Percentiles rank a stretch among this genome's conserved stretches.
Conservation (phyloP, 2,113 vertebrate genomes). For the Platanista minor region DNA sequence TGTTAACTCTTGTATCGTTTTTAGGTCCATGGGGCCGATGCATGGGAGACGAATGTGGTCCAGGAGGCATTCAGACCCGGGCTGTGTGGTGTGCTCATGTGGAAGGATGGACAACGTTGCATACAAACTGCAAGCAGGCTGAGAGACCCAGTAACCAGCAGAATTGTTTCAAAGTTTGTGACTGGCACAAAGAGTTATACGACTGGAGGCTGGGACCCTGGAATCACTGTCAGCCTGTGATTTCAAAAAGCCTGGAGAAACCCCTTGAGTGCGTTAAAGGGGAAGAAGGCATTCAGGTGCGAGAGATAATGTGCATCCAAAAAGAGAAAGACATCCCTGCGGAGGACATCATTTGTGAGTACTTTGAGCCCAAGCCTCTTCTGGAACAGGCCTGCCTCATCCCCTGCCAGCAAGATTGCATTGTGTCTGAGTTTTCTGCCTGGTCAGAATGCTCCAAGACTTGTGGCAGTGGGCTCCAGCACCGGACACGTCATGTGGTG, state of each 20-base stretch:
- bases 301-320: constrained; percentile 90
- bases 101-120: constrained; percentile 96
- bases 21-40: constrained; percentile 97
- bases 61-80: constrained; percentile 93
- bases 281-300: constrained; percentile 93
- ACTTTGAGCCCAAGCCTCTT: constrained; percentile 95
- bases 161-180: constrained; percentile 94
- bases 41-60: constrained; percentile 97
- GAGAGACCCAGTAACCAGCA: constrained; percentile 93
- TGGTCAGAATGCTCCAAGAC: constrained; percentile 96
- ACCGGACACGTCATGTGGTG: constrained; percentile 89
- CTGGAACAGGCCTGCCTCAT: constrained; percentile 97
- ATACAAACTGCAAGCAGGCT: constrained; percentile 91
- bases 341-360: constrained; percentile 95
- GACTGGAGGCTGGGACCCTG: constrained; percentile 93
- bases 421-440: constrained; percentile 90
- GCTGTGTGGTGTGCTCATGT: constrained; percentile 96
- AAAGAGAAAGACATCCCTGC: constrained; percentile 84
- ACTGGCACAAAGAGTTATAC: constrained; percentile 97
- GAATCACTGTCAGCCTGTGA: constrained; percentile 89
- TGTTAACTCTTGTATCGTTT: constrained; percentile 58
- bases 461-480: constrained; percentile 91
- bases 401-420: constrained; percentile 93
- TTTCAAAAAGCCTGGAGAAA: constrained; percentile 84
- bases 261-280: constrained; percentile 85